A percentile compares a stretch with the other conserved stretches of the same genome.
phyloP scores from a whole-genome alignment of 2,888 invertebrate species.

The Chesias legatella region DNA sequence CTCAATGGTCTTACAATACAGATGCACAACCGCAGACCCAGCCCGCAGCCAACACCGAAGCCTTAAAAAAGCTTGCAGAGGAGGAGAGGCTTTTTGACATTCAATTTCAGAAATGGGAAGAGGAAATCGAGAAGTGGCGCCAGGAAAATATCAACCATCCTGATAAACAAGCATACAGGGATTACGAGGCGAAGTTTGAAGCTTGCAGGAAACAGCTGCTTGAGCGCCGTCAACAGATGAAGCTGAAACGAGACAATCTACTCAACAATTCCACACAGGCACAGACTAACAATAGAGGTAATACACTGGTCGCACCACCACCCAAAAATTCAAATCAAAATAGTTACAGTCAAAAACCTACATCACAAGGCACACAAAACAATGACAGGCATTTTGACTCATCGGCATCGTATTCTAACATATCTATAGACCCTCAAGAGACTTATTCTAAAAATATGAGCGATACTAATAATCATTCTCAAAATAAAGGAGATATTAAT shows the following conservation, averaged over 20 bases:
- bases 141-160: conserved; percentile 95
- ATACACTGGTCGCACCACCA: conserved; percentile 38
- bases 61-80: conserved; percentile 66
- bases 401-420: conserved; percentile 11
- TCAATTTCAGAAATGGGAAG: conserved; percentile 95
- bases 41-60: conserved; percentile 52
- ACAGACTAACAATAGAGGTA: conserved; percentile 34
- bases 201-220: conserved; percentile 89
- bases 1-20: conserved; percentile 44
- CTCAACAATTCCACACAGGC: conserved; percentile 39
- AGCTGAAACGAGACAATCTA: conserved; percentile 79
- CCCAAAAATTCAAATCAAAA: conserved; percentile 30
- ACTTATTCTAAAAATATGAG: conserved; percentile 40
- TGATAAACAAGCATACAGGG: conserved; percentile 90
- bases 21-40: conserved; percentile 30
- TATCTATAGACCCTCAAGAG: conserved; percentile 42
- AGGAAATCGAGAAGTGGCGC: conserved; percentile 95
- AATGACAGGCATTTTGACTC: conserved; percentile 39
- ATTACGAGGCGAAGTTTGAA: conserved; percentile 94
- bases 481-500: conserved; percentile 1
- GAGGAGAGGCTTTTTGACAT: conserved; percentile 93
- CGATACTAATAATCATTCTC: conserved; percentile 23
- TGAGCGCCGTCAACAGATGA: conserved; percentile 91
- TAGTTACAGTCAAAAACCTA: conserved; percentile 26
- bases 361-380: conserved; percentile 28